Evolutionary conservation across 2,113 vertebrate genomes (phyloP), one percentile per base, ranked within the genome.

Genomic region (Nasalis larvatus): DNA sequence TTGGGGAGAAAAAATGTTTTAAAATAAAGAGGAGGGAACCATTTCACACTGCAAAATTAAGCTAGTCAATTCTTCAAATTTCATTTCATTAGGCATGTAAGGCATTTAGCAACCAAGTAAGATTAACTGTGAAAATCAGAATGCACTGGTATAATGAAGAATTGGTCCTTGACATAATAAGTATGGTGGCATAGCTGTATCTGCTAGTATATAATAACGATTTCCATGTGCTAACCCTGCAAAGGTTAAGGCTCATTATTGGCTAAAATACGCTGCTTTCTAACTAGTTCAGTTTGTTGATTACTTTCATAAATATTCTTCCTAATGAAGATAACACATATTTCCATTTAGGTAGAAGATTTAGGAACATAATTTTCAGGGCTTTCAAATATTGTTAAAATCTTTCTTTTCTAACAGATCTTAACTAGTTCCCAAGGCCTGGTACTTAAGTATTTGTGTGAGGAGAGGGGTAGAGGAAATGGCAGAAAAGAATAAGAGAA

Each of bases 241-340:
- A 88, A 87, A 83, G 42, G 37, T 63, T 54, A 86, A 49, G 66
- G 37, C 56, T 91, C 76, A 42, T 82, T 83, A 91, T 0, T 82
- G 60, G 66, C 68, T 86, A 92, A 90, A 97, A 91, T 81, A 71
- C 8, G 35, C 42, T 73, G 54, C 71, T 89, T 95, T 92, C 85
- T 86, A 88, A 87, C 77, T 11, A 74, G 69, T 80, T 93, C 42
- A 6, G 69, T 47, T 85, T 71, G 82, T 66, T 85, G 23, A n/a
- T 90, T 80, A 77, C 56, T 78, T 91, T 63, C 69, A 45, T 13
- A 35, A 56, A 78, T 42, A 81, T 11, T 91, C 66, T 80, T 97
- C 71, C 56, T 96, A 87, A 95, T 69, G 82, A 95, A 80, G 54
- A 47, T 40, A 91, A 85, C 42, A 56, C 25, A 77, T 68, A 84